Conservation (phyloP, 2,113 vertebrate species). For the Salvator merianae region DNA sequence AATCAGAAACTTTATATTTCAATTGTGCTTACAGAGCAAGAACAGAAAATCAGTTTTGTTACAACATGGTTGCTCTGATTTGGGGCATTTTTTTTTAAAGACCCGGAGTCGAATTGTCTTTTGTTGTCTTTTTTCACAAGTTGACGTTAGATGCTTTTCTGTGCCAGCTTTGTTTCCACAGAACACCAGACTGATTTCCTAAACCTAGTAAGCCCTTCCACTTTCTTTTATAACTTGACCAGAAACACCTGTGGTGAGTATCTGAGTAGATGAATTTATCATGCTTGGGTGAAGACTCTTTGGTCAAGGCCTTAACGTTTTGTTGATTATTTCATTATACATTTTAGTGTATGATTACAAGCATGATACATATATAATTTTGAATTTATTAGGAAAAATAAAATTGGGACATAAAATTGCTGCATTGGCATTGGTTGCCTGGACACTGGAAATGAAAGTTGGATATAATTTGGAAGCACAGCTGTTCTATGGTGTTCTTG, state of each 20-base stretch:
- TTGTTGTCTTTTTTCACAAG: not conserved
- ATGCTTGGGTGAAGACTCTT: not conserved
- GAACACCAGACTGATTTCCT: not conserved
- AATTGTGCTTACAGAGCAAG: slow-evolving; percentile 13
- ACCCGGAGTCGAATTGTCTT: not conserved
- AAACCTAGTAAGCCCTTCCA: slow-evolving; percentile 18
- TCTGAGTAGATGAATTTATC: not conserved
- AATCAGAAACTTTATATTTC: slow-evolving; percentile 21
- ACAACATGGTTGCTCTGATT: slow-evolving; percentile 10
- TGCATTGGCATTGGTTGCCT: not conserved
- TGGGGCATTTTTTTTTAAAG: fast-evolving
- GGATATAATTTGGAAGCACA: not conserved
- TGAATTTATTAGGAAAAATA: not conserved
- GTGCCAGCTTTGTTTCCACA: not conserved
- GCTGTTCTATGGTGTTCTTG: not conserved
- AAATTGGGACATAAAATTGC: not conserved
- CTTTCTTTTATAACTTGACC: not conserved
- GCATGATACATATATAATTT: not conserved
- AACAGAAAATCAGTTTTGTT: slow-evolving; percentile 29
- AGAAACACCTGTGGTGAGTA: no score
- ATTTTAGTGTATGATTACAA: not conserved
- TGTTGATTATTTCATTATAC: not conserved
- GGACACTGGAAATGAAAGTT: not conserved
- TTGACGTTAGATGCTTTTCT: not conserved
- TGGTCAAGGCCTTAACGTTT: not conserved